Evolutionary conservation across 2,113 vertebrate species (phyloP), one percentile per base, ranked within the genome.

Genomic region (Amblyornis subalaris): DNA sequence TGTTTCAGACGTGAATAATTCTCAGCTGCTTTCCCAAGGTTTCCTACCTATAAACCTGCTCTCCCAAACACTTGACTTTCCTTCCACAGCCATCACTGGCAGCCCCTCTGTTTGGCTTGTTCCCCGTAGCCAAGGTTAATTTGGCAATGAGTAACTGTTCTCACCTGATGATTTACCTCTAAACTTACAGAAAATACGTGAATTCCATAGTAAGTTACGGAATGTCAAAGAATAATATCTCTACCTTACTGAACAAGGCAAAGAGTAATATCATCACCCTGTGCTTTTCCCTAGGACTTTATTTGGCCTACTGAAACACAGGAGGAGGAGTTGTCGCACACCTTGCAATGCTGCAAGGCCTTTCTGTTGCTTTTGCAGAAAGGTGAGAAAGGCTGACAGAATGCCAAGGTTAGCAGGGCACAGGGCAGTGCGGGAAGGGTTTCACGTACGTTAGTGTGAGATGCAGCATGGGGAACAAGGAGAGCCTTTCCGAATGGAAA

Each of bases 21-120:
- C 78, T 83, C 48, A 88, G 67, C 31, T 1, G 4, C 85, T 87
- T 90, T 76, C 38, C 22, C 26, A 58, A 60, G 38, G 42, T 92
- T 82, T 95, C 60, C 55, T 85, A 77, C 48, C n/a, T 64, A 73
- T 88, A 94, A 97, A 94, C 36, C 47, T 23, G 0, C 62, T 81
- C 23, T 77, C 50, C 35, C 50, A 61, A 81, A 61, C 26, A 35
- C 19, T 47, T 58, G 28, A 36, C 73, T 73, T 70, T 26, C 44
- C 51, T 84, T 92, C 42, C 4, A 1, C 44, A 66, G 44, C 44
- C 1, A 5, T 67, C 61, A 22, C 54, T 82, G 73, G n/a, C 71
- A 85, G 50, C 48, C 33, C 58, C 14, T 66, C 50, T 2, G 1
- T 74, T 82, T 62, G 38, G 35, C 79, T 62, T 48, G 21, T 64